Evolutionary conservation across 2,797 vertebrate species (phyloP), one percentile per base, ranked within the genome.

Genomic region (Xenentodon cancila): DNA sequence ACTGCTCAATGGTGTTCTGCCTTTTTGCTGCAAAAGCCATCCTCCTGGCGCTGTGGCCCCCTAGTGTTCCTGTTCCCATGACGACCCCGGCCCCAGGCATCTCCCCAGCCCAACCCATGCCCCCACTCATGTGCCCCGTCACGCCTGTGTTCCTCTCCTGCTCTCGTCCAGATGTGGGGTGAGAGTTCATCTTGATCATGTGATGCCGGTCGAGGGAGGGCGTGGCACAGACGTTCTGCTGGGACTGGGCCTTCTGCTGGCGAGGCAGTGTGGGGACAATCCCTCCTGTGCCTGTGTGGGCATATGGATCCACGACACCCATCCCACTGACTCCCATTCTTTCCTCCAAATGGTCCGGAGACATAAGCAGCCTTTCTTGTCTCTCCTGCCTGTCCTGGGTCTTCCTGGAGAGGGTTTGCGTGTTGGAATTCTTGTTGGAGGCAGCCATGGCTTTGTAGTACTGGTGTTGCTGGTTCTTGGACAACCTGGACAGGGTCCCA

Each of bases 1-100:
- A 93, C 89, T 97, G 96, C 93, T 97, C 96, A 42, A 97, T 95
- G 64, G 96, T 96, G 87, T 95, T 96, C 91, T 97, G 96, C 88
- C 95, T 92, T 84, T 96, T 96, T 4, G 93, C 77, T 27, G 94
- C 95, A 64, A 96, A 97, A 67, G 95, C 95, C 75, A 96, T 94
- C 88, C 96, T 92, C 77, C 93, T 92, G 53, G 93, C 94, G 0
- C 89, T 94, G 84, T 94, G 94, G 59, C 93, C 93, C 55, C 87
- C 92, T 49, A 94, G 81, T 30, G 94, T 94, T 88, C 93, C 94
- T 7, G 92, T 94, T 84, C 93, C 93, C 93, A 94, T 93, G 82
- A 93, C 93, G 16, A 94, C 92, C 49, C 93, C 93, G 0, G 87
- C 88, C 52, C 86, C 90, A 4, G 92, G 92, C 76, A 77, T 77